A percentile compares a stretch with the other conserved stretches of the same genome.
Evolutionary conservation across 2,113 vertebrate species (phyloP).

Genomic region (Neolamprologus brichardi): DNA sequence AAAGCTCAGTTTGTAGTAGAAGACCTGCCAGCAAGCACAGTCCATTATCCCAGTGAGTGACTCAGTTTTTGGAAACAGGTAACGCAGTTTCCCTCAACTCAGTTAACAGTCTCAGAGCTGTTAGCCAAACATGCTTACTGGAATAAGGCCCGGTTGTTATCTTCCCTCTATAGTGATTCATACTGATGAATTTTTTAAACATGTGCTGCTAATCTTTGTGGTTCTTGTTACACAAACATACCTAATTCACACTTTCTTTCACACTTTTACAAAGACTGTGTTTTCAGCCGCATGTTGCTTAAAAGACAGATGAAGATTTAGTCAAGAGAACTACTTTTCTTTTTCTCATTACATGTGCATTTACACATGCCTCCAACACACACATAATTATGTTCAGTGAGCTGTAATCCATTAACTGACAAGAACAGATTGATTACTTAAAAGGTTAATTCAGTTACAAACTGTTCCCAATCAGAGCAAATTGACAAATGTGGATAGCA

Average conservation of each 20-base stretch:
- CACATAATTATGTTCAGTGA: not conserved
- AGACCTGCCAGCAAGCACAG: not conserved
- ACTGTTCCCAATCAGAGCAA: slow-evolving; percentile 4
- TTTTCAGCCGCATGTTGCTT: not conserved
- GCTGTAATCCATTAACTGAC: not conserved
- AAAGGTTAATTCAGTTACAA: slow-evolving; percentile 24
- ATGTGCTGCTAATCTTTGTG: not conserved
- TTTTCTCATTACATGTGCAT: not conserved
- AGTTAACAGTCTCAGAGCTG: not conserved
- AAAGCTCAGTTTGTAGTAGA: not conserved
- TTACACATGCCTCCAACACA: not conserved
- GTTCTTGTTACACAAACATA: not conserved
- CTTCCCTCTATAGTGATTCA: not conserved
- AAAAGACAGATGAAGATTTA: not conserved
- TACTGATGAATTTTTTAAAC: not conserved
- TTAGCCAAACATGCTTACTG: not conserved
- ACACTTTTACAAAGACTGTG: not conserved
- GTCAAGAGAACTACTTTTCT: not conserved
- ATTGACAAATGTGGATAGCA: slow-evolving; percentile 18
- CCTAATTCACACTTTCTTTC: not conserved
- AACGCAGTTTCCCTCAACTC: not conserved
- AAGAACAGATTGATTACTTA: slow-evolving; percentile 4
- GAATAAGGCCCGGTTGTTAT: not conserved
- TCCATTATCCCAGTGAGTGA: not conserved
- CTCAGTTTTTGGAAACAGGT: not conserved